Evolutionary conservation across 1,140 invertebrate species (phyloP), one percentile per base, ranked within the genome.

Genomic region (Doryteuthis pealeii): DNA sequence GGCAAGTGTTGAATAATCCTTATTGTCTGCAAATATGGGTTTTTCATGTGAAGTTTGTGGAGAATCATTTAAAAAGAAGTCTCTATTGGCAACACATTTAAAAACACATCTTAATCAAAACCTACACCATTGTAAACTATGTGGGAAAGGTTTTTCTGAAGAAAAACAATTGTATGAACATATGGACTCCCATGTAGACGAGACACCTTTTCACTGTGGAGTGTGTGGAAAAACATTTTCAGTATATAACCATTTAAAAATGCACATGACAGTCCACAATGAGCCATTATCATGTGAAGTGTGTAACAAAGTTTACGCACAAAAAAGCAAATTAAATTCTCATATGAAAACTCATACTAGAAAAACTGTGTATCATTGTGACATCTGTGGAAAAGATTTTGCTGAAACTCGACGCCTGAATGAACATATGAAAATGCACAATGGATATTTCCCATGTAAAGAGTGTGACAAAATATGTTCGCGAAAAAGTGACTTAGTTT

Each of bases 361-460:
- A n/a, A n/a, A n/a, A n/a, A n/a, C n/a, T n/a, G n/a, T n/a, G n/a
- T n/a, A n/a, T n/a, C n/a, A n/a, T n/a, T n/a, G n/a, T n/a, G n/a
- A n/a, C n/a, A n/a, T n/a, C n/a, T 62, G 58, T 15, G 58, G 28
- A n/a, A 62, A 62, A 30, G 3, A 3, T 5, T 62, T 62, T 15
- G 3, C 15, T 4, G 5, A 4, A 15, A 5, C 4, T 6, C 3
- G 5, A 6, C 3, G 28, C 58, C 15, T 62, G 58, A 30, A n/a
- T 5, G 15, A n/a, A 4, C 58, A 62, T 62, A 26, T 62, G 58
- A 15, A 4, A 4, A 62, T 5, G 22, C 58, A 62, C 15, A 62
- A 3, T 62, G 58, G 58, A 4, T 87, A 87, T 32, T 86, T 79
- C 72, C 28, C 32, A 0, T 88, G 87, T 75, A n/a, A 66, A 12